Evolutionary conservation across 2,113 vertebrate species (phyloP), one percentile per base, ranked within the genome.

Genomic region (Onychostruthus taczanowskii): DNA sequence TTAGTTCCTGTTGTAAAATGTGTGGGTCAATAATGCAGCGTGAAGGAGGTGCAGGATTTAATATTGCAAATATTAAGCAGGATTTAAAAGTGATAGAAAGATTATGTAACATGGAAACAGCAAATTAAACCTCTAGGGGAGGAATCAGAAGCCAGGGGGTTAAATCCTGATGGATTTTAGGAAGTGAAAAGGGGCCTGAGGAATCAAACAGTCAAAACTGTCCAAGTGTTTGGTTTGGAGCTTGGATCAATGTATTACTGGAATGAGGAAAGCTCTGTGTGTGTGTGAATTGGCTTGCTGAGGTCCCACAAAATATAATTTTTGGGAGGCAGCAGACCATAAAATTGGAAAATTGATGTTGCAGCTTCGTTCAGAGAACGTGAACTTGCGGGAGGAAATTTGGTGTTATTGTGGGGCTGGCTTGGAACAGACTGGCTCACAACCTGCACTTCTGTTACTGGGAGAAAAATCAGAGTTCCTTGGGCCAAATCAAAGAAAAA

Each of bases 261-360:
- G 31, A 50, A 79, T 20, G 52, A 94, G 70, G 62, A 59, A 43
- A 87, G 72, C 7, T 84, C n/a, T 15, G 19, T 19, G 17, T 67
- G 18, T 67, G 19, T 3, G 8, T 77, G 94, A 58, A 68, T 74
- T 84, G 75, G 44, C 24, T 91, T 56, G 19, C 31, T 56, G 13
- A 81, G 84, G 35, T 72, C 50, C 58, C 74, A 58, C 52, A 43
- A 90, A 86, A 95, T 66, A 74, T 13, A 89, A 91, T 96, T 95
- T 96, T 75, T 26, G 86, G 63, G 75, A 85, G 72, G 89, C 81
- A 92, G 66, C 41, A 79, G 72, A 93, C 41, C 3, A 0, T 87
- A 95, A 95, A 97, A 97, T 92, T 97, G 74, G 92, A 84, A 96
- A 96, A 91, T 83, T 80, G 70, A 80, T 95, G 94, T 49, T 93